Percentiles rank a stretch among this genome's conserved stretches.
These are phyloP conservation scores for Hyperoplus immaculatus DNA, from an alignment of 2,797 vertebrate genomes.

Conservation along the genomic window DNA sequence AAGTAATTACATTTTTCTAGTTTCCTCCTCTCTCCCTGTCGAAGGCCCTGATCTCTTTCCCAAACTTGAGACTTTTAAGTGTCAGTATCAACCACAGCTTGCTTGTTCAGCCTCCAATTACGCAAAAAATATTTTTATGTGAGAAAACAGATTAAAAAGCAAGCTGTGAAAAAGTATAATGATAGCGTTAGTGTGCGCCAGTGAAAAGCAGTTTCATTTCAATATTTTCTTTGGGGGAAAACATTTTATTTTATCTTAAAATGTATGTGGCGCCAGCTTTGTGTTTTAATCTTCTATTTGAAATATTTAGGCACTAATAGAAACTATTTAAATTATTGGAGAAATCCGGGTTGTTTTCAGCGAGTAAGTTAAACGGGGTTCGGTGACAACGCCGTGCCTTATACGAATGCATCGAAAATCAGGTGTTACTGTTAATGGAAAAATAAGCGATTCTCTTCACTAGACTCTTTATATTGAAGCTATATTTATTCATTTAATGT, in stretches of 20 bases:
- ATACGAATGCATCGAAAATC: no score
- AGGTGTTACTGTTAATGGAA: not conserved
- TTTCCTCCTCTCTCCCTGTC: not conserved
- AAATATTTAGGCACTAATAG: not conserved
- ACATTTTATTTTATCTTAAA: not conserved
- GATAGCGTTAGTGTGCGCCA: not conserved
- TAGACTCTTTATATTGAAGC: not conserved
- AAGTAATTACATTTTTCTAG: not conserved
- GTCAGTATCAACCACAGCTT: not conserved
- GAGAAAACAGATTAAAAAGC: not conserved
- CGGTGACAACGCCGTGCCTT: not conserved
- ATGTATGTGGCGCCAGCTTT: not conserved
- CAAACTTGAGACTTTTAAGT: slow-evolving; percentile 23
- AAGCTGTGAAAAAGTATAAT: not conserved
- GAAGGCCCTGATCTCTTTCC: slow-evolving; percentile 20
- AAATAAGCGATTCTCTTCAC: not conserved
- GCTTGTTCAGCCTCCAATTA: slow-evolving; percentile 30
- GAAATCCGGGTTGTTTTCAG: not conserved
- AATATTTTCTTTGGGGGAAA: not conserved
- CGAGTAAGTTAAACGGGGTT: slow-evolving; percentile 12
- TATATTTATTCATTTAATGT: not conserved
- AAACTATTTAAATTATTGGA: not conserved
- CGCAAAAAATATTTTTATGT: not conserved
- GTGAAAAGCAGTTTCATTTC: not conserved
- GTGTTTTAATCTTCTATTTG: not conserved